A percentile compares a stretch with the other conserved stretches of the same genome.
phyloP scores from a whole-genome alignment of 2,797 vertebrate species.

The Crenuchus spilurus region DNA sequence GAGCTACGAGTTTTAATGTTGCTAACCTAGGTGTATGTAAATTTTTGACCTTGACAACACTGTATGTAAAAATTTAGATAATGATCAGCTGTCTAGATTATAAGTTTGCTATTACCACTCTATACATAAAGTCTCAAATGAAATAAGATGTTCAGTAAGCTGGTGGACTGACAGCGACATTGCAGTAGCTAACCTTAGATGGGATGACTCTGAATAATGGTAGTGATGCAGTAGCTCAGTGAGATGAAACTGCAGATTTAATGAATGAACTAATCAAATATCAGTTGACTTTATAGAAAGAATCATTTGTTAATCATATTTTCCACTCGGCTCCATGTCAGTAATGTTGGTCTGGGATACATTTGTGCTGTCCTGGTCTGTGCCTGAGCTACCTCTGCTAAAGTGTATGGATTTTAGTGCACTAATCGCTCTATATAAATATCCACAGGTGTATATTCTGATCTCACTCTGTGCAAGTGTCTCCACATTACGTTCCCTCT shows the following conservation, averaged over 20 bases:
- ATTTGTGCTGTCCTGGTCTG: background rate
- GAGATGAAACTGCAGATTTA: background rate
- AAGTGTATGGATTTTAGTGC: background rate
- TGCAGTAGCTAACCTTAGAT: too few relatives aligned
- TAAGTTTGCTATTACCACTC: too few relatives aligned
- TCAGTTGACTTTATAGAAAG: background rate
- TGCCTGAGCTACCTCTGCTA: background rate
- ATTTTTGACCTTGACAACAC: too few relatives aligned
- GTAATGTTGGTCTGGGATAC: background rate
- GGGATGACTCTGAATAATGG: background rate
- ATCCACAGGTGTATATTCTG: background rate
- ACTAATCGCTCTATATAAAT: background rate
- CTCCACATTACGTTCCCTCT: background rate
- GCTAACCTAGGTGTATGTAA: too few relatives aligned
- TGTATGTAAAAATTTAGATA: too few relatives aligned
- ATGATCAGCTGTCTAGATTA: too few relatives aligned
- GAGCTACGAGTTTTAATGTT: too few relatives aligned
- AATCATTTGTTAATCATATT: background rate
- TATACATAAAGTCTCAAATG: too few relatives aligned
- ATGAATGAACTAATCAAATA: background rate
- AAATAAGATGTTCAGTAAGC: too few relatives aligned
- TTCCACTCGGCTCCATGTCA: background rate
- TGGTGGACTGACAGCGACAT: too few relatives aligned
- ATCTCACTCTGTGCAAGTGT: background rate
- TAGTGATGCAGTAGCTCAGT: background rate